phyloP scores from a whole-genome alignment of 2,888 invertebrate genomes.

The Zeuzera pyrina region DNA sequence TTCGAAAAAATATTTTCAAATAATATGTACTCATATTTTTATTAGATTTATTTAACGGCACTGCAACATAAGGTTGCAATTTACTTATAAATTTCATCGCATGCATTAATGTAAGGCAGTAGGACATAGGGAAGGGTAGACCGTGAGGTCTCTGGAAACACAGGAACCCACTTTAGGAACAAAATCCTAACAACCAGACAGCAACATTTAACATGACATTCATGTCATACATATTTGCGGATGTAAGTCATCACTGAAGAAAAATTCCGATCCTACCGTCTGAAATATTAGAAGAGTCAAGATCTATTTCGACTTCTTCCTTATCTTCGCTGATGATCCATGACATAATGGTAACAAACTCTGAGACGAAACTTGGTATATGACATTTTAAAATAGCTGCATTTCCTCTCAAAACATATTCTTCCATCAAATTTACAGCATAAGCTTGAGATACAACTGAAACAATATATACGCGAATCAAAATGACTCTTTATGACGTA shows the following conservation, averaged over 20 bases:
- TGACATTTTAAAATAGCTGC: slow-evolving; percentile 94
- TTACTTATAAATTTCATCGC: slow-evolving; percentile 59
- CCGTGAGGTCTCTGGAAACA: slow-evolving; percentile 74
- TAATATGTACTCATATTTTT: slow-evolving; percentile 6
- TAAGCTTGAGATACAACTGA: slow-evolving; percentile 93
- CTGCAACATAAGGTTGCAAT: slow-evolving; percentile 50
- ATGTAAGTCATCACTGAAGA: slow-evolving; percentile 3
- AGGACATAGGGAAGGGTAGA: slow-evolving; percentile 68
- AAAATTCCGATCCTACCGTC: slow-evolving; percentile 38
- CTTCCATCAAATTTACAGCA: slow-evolving; percentile 93
- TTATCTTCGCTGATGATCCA: slow-evolving; percentile 87
- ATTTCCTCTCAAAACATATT: slow-evolving; percentile 92
- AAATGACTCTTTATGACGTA: too few species aligned
- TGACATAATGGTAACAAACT: slow-evolving; percentile 87
- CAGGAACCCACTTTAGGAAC: slow-evolving; percentile 42
- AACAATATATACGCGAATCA: too few species aligned
- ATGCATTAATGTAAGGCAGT: slow-evolving; percentile 73
- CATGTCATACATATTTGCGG: slow-evolving; percentile 6
- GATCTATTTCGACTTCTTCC: slow-evolving; percentile 61
- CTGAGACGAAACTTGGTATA: slow-evolving; percentile 94
- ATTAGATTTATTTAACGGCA: slow-evolving; percentile 18
- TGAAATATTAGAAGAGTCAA: slow-evolving; percentile 43
- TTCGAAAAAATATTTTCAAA: slow-evolving; percentile 2
- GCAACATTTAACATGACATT: slow-evolving; percentile 10
- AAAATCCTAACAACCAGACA: slow-evolving; percentile 32